Conservation (phyloP, 2,113 vertebrate genomes). For the Oreocharis arfaki region DNA sequence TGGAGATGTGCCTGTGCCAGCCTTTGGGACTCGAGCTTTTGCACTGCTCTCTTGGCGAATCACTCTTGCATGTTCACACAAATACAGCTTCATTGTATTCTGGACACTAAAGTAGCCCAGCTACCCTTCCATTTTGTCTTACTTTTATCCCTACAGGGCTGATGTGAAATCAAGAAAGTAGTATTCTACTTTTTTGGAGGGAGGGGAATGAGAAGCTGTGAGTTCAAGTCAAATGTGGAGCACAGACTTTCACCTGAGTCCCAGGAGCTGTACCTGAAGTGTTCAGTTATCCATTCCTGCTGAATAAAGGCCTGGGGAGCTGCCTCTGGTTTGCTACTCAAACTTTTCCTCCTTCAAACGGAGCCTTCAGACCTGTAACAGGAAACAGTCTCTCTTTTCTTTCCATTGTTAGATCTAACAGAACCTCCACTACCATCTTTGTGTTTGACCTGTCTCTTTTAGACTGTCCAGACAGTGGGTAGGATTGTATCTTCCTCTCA, state of each 20-base stretch:
- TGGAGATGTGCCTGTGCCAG: background rate
- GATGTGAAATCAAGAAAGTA: background rate
- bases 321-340: background rate
- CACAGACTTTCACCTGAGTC: background rate
- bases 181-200: background rate
- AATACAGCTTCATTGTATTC: background rate
- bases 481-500: background rate
- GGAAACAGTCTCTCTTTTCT: background rate
- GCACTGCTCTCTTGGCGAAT: background rate
- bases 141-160: background rate
- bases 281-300: background rate
- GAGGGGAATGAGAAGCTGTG: background rate
- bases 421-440: background rate
- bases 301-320: background rate
- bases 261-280: background rate
- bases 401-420: background rate
- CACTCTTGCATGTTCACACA: accelerated
- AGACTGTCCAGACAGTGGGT: background rate
- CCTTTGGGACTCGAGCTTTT: background rate
- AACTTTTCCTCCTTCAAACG: background rate
- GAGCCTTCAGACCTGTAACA: background rate
- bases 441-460: background rate
- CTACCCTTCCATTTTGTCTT: background rate
- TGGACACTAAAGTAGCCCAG: background rate
- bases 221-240: background rate